Evolutionary conservation across 2,797 vertebrate species (phyloP), one percentile per base, ranked within the genome.

Genomic region (Bradypodion ventrale): DNA sequence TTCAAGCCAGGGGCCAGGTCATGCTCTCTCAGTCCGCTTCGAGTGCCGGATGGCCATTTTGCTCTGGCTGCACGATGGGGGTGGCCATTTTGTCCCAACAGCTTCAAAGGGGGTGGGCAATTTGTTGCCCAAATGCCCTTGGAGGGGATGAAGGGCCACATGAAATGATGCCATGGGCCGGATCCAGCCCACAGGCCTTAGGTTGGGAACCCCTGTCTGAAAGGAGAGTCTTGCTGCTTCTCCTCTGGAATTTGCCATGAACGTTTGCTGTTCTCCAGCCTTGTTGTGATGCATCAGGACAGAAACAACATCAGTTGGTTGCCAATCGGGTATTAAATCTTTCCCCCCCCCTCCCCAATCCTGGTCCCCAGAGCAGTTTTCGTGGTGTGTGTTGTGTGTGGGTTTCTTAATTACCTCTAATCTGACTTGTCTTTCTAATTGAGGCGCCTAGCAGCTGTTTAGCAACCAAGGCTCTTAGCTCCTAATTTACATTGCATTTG

Each of bases 401-500:
- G 29, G 35, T 80, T 73, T 89, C 92, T 93, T 95, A 94, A 94
- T 95, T 93, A 93, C 91, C 91, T 90, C 83, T 94, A 94, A 95
- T 95, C 93, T 94, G 92, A 87, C 92, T 93, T 94, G 94, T 93
- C 92, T 94, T 93, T 85, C 91, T 94, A 91, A 92, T 94, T 92
- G 92, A 92, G 89, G 93, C 87, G 87, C 87, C 92, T 82, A 82
- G 90, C 94, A 95, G 94, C 92, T 95, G 93, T 91, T 90, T 95
- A 93, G 95, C 95, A 94, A 92, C 87, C 93, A 94, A 94, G 89
- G 93, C 93, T 93, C 93, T 91, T 90, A 89, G 91, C 92, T 79
- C 93, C 92, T 93, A 93, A 94, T 88, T 95, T 95, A 91, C 92
- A 92, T 95, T 94, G 93, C 95, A 94, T 90, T 92, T 91, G 94